Evolutionary conservation across 2,113 vertebrate genomes (phyloP).

Genomic region (Toxostoma redivivum): DNA sequence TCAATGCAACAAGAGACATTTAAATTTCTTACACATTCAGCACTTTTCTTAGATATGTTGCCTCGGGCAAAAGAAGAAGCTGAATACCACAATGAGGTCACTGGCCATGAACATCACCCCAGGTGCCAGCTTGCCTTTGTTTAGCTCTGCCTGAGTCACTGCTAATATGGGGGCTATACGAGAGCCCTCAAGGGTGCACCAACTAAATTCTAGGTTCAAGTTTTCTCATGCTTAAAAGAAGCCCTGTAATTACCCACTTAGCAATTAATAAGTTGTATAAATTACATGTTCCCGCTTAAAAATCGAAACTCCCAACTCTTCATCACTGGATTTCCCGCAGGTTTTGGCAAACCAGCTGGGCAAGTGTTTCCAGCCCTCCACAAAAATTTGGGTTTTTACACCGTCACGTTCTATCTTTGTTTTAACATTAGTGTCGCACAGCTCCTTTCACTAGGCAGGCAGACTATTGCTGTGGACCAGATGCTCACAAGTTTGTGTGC

Average conservation of each 20-base stretch:
- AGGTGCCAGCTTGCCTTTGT: neutral
- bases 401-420: neutral
- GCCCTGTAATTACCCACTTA: neutral
- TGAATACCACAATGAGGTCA: neutral
- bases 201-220: rapidly evolving
- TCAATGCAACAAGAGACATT: neutral
- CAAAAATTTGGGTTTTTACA: rapidly evolving
- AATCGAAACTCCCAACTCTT: neutral
- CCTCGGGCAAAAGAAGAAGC: neutral
- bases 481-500: rapidly evolving
- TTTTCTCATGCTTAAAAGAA: neutral
- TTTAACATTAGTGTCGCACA: rapidly evolving
- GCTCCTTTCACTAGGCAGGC: neutral
- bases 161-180: neutral
- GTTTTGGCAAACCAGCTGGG: neutral
- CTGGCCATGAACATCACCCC: neutral
- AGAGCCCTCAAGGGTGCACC: neutral
- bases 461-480: rapidly evolving
- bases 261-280: neutral
- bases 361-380: neutral
- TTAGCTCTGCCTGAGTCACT: neutral
- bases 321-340: neutral
- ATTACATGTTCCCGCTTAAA: neutral
- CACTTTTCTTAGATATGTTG: neutral
- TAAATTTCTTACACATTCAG: neutral